Conservation (phyloP, 2,113 vertebrate genomes). For the Amblyornis subalaris region DNA sequence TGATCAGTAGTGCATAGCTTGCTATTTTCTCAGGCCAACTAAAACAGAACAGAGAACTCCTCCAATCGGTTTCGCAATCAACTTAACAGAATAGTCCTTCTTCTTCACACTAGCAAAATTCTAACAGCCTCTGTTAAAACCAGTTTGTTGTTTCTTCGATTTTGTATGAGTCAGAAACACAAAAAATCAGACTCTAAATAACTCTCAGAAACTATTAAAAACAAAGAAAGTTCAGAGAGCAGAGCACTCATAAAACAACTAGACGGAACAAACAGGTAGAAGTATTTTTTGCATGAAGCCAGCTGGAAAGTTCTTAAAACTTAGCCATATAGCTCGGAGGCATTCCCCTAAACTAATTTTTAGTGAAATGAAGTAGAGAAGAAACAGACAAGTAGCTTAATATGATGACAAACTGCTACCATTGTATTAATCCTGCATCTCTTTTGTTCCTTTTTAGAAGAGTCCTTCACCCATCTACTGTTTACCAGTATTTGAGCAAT, state of each 20-base stretch:
- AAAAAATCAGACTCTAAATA: constrained; percentile 28
- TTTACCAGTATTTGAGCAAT: not conserved
- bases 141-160: constrained; percentile 37
- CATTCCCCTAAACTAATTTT: not conserved
- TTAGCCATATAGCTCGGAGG: not conserved
- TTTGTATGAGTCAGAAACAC: constrained; percentile 9
- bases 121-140: constrained; percentile 25
- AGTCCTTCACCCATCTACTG: not conserved
- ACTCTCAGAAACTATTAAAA: constrained; percentile 18
- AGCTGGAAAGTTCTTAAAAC: not conserved
- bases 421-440: not conserved
- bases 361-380: not conserved
- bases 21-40: constrained; percentile 10
- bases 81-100: constrained; percentile 7
- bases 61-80: constrained; percentile 28
- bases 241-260: not conserved
- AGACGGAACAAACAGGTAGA: constrained; percentile 11
- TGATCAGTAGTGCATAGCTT: not conserved
- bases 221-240: not conserved
- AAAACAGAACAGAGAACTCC: not conserved
- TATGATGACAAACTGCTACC: not conserved
- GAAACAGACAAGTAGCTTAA: not conserved
- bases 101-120: constrained; percentile 1
- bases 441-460: not conserved
- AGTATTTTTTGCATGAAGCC: not conserved